Base-by-base conservation (phyloP, 1,140 invertebrate species). In the Hylaeus anthracinus region DNA sequence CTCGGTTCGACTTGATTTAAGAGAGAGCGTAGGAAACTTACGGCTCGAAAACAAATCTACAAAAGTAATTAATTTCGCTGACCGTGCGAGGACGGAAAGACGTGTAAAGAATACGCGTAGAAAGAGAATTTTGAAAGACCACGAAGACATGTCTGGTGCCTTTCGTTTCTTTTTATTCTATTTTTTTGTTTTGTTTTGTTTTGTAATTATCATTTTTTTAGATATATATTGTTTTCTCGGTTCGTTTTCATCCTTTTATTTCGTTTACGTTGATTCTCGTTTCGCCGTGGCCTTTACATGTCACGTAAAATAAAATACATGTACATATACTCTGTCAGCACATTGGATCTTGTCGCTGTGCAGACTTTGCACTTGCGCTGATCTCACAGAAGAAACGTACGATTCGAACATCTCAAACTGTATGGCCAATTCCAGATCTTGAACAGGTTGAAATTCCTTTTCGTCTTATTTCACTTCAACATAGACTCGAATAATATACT, bases 31-130 rank as follows among this genome's bases (percentile, higher is more conserved):
- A 53, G 41, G 76, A 81, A 67, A 73, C 43, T 86, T 69, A 65
- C 37, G 15, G 63, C 55, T 86, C 14, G 79, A 74, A 86, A 86
- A 86, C 75, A 73, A 86, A 72, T 76, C 63, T 86, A 86, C 63
- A 76, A 83, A 76, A 83, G 79, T 82, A 82, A 76, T 79, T 53
- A 55, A 71, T 78, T 74, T 78, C 71, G 61, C 70, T 63, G 72
- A 79, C 72, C 72, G 45, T 85, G 56, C 72, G 45, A 79, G 75
- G 80, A 86, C 80, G 75, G 84, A 82, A 64, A 85, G 71, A 74
- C 74, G 71, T 77, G n/a, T 64, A 55, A 77, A 37, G 51, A 58
- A 65, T 81, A 72, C 43, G 58, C 39, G 63, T 72, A 81, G 60
- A 65, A 75, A 65, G 79, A 72, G 75, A 72, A 55, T 74, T 37